These are phyloP conservation scores for Megaceryle torquata DNA, from an alignment of 2,113 vertebrate species.

Conservation along the genomic window DNA sequence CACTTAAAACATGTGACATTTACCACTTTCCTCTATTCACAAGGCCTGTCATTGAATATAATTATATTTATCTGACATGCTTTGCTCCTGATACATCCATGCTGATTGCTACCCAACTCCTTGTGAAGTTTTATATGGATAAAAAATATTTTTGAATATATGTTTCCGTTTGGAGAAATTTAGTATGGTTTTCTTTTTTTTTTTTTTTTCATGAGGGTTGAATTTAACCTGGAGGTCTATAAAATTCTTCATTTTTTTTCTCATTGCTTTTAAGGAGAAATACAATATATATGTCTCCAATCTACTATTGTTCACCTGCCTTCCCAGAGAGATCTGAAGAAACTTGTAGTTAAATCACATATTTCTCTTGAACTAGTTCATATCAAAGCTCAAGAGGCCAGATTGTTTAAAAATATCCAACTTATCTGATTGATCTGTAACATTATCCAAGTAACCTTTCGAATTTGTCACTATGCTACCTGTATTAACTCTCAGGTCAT, in stretches of 20 bases:
- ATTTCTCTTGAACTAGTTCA: neutral
- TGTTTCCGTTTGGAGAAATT: neutral
- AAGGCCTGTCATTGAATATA: neutral
- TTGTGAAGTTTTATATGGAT: neutral
- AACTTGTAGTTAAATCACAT: fast-evolving
- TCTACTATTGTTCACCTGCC: neutral
- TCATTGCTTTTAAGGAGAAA: neutral
- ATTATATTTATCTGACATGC: neutral
- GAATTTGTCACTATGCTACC: neutral
- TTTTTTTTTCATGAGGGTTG: neutral
- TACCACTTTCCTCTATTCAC: neutral
- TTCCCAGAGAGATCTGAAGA: neutral
- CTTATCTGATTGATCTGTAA: neutral
- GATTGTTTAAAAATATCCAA: neutral
- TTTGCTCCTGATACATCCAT: neutral
- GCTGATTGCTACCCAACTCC: neutral
- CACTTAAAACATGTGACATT: neutral
- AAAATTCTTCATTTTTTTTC: neutral
- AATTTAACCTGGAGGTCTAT: neutral
- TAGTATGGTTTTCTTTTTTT: neutral
- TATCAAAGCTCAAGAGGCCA: neutral
- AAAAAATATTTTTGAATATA: neutral
- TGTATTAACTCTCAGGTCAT: neutral
- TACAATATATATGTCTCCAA: neutral
- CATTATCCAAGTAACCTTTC: fast-evolving